Evolutionary conservation across 2,797 vertebrate genomes (phyloP).

Genomic region (Danionella dracula): DNA sequence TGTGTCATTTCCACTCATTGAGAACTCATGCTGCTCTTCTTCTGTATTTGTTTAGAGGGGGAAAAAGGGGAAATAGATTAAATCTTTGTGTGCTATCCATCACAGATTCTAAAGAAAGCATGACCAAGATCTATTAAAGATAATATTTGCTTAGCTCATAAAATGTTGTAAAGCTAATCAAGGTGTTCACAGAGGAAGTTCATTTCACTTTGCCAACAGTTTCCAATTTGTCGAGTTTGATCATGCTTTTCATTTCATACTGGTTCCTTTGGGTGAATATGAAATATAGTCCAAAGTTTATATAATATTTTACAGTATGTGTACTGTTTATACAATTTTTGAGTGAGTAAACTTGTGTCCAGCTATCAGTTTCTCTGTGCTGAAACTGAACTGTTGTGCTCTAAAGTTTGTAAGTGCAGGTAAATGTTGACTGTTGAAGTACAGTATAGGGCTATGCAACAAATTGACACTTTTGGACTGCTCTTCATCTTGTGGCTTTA

Average conservation of each 20-base stretch:
- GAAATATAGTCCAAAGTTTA: background rate
- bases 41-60: conserved; percentile 56
- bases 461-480: conserved; percentile 67
- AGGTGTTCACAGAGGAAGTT: background rate
- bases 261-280: conserved; percentile 15
- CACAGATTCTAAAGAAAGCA: background rate
- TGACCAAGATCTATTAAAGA: background rate
- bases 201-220: conserved; percentile 20
- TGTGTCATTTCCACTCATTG: conserved; percentile 56
- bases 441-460: conserved; percentile 88
- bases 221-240: conserved; percentile 29
- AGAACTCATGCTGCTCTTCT: conserved; percentile 64
- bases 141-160: background rate
- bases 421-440: conserved; percentile 65
- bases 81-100: background rate
- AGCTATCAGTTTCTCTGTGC: background rate
- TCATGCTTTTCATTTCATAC: too few species aligned
- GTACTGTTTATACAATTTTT: too few species aligned
- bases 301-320: too few species aligned
- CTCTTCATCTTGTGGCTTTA: conserved; percentile 72
- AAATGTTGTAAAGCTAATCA: background rate
- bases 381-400: background rate
- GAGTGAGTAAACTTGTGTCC: too few species aligned
- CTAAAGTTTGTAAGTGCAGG: conserved; percentile 22
- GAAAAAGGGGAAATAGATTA: conserved; percentile 42